Base-by-base conservation (phyloP, 2,888 invertebrate species). In the Drosophila ustulata region DNA sequence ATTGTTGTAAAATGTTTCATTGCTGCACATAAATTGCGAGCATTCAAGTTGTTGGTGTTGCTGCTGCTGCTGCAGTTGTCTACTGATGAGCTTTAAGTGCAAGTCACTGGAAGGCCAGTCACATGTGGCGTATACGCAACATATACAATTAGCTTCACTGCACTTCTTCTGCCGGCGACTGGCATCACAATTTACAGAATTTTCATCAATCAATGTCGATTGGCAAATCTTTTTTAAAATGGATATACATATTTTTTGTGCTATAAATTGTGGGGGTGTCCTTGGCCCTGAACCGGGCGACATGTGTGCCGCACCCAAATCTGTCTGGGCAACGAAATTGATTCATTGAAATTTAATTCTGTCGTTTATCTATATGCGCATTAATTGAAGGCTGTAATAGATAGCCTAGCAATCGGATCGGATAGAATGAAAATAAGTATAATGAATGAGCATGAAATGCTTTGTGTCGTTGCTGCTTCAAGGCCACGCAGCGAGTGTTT, bases 171-270 rank as follows among this genome's bases (percentile, higher is more conserved):
- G 62, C 58, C 59, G 45, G 7, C n/a, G 25, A 59, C 58, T 23
- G 37, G 28, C 28, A 64, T 61, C 78, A 67, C 67, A 80, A 71
- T 75, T 80, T 75, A 70, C 74, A 62, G 66, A 69, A 75, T 78
- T 80, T 87, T 75, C 89, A 89, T 89, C 89, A 89, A 87, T 89
- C 84, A 84, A 84, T 84, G 88, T 89, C 82, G 61, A 62, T 76
- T 53, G 72, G 64, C 57, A 71, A 83, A 82, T 69, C 83, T 63
- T 53, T 75, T 66, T 52, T 67, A 75, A 61, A 76, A 67, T 28
- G 4, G 30, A 49, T 32, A 18, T 8, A 37, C 18, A 43, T 59
- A 28, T 28, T 30, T 43, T 57, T 49, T 66, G 18, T 45, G 13
- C 55, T 18, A 3, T 50, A 13, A 39, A 46, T 37, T 26, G 11